phyloP scores from a whole-genome alignment of 1,140 invertebrate genomes.

The Macrosteles quadrilineatus region DNA sequence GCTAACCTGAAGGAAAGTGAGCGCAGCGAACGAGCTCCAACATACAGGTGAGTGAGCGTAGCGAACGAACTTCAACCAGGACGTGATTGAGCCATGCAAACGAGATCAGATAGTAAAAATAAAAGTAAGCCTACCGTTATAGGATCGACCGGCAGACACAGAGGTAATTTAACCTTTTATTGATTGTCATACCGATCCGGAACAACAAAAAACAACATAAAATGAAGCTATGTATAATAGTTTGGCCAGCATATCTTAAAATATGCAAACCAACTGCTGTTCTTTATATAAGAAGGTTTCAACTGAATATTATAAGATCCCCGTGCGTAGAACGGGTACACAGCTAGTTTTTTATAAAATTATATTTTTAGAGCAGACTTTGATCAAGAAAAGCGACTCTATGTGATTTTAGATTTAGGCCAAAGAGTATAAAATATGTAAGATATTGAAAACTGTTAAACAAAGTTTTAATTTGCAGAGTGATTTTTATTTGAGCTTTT shows the following conservation, averaged over 20 bases:
- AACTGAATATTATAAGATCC: neutral
- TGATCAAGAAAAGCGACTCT: neutral
- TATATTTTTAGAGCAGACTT: neutral
- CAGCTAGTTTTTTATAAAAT: neutral
- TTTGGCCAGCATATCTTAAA: neutral
- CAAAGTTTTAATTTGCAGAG: neutral
- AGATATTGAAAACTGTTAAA: neutral
- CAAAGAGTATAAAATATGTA: slow-evolving; percentile 13
- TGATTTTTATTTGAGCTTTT: neutral
- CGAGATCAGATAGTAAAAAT: too few species aligned
- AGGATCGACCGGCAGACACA: too few species aligned
- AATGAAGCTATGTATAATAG: too few species aligned
- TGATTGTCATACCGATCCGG: too few species aligned
- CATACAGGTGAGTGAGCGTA: too few species aligned
- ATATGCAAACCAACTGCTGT: neutral
- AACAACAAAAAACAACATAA: too few species aligned
- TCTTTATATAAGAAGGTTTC: neutral
- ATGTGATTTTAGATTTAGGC: slow-evolving; percentile 24
- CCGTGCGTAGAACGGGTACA: neutral
- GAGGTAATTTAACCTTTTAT: too few species aligned
- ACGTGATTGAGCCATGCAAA: too few species aligned
- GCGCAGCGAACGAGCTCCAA: too few species aligned
- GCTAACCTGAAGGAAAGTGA: too few species aligned
- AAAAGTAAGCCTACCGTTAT: too few species aligned
- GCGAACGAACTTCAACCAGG: too few species aligned